Base-by-base conservation (phyloP, 2,888 invertebrate species). In the Hirtodrosophila histrioides region DNA sequence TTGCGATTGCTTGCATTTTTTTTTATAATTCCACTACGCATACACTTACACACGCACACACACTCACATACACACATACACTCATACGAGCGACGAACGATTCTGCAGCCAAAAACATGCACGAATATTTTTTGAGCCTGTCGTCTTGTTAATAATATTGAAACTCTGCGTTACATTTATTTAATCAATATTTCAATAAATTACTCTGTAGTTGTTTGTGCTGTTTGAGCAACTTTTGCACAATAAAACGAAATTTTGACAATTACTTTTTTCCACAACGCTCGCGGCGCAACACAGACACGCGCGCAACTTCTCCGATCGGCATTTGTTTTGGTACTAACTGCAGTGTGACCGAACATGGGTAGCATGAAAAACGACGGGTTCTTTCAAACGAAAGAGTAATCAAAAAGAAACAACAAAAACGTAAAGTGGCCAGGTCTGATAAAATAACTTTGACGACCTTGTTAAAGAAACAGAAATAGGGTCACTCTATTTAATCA, bases 301-400 rank as follows among this genome's bases (percentile, higher is more conserved):
- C 79, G 75, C 66, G 64, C 57, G 45, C 76, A 44, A 76, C 76
- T 61, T 45, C 56, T 69, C 60, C 48, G 62, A 60, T 62, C 75
- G 66, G 78, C 75, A 74, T 78, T 75, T 75, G 78, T 75, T 75
- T 78, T 75, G 75, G 75, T 78, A 78, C 78, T 74, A 73, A 77
- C 63, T 57, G 31, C 53, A 72, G 60, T 75, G 76, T 73, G 73
- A 57, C 73, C 76, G 46, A 10, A 39, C 27, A 4, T 1, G 9
- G 7, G 6, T n/a, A 51, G 35, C 39, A 35, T 7, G 17, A 58
- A 60, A 69, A 58, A 46, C 23, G 43, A 36, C 46, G n/a, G 6
- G 41, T 63, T 69, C 69, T 65, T 45, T 12, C n/a, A 7, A n/a
- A 7, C 12, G 35, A 51, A 65, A n/a, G 9, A 33, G 3, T 24